phyloP scores from a whole-genome alignment of 92 coral and sea anemone species.

The Plumapathes pennacea region DNA sequence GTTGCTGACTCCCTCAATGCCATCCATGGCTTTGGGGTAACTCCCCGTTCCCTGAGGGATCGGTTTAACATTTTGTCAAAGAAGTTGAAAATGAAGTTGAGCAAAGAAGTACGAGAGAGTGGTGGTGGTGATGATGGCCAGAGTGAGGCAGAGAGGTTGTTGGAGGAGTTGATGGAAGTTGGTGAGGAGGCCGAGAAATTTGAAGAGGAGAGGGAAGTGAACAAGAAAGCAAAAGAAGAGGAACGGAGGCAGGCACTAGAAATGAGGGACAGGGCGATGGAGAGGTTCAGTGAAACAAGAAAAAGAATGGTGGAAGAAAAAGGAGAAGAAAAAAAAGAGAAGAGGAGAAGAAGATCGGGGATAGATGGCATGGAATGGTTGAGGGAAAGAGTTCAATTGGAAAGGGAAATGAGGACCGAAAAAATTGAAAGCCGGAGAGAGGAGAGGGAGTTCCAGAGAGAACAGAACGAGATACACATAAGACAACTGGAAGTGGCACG shows the following conservation, averaged over 20 bases:
- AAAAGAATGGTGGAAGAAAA: conserved; percentile 20
- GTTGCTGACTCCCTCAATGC: conserved; percentile 38
- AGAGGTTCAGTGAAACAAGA: conserved; percentile 48
- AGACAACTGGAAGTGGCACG: conserved; percentile 4
- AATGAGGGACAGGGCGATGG: conserved; percentile 58
- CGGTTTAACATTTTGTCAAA: conserved; percentile 34
- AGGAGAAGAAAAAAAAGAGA: conserved; percentile 1
- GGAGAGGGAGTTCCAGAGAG: conserved; percentile 20
- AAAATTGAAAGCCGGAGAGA: conserved; percentile 16
- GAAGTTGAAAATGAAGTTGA: conserved; percentile 35
- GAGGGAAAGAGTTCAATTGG: conserved; percentile 33
- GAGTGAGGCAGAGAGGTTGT: conserved; percentile 39
- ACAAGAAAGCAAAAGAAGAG: conserved; percentile 28
- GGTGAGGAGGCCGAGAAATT: conserved; percentile 41
- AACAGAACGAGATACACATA: conserved; percentile 12
- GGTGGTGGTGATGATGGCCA: conserved; percentile 59
- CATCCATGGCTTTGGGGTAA: conserved; percentile 34
- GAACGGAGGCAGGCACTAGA: conserved; percentile 42
- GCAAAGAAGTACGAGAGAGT: conserved; percentile 42
- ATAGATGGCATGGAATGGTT: conserved; percentile 32
- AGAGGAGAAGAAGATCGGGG: conserved; percentile 15
- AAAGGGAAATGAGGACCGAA: too few species aligned
- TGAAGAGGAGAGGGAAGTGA: conserved; percentile 19
- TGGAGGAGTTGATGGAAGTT: conserved; percentile 50
- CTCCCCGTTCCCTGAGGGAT: conserved; percentile 48